Base-by-base conservation (phyloP, 1,140 invertebrate species). In the Conus ventricosus region DNA sequence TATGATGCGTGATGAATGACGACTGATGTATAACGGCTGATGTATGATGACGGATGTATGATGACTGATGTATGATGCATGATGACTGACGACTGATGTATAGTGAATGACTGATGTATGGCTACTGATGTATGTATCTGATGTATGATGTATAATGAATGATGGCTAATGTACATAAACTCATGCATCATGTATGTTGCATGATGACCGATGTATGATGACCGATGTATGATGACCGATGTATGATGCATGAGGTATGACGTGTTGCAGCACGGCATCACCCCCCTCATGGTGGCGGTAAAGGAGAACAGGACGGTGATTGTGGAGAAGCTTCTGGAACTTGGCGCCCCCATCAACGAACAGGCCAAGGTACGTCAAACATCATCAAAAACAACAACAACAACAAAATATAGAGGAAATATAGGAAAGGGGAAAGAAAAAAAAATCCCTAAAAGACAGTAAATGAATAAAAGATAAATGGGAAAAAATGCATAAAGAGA, bases 281-380 rank as follows among this genome's bases (percentile, higher is more conserved):
- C 98, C 84, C 98, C 98, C 5, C 95, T 99, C 89, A 99, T 99
- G 98, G 97, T 97, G 93, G 98, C 98, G 1, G 98, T 98, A 0
- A 98, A 98, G 95, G 98, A 99, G 94, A 99, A 99, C 95, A 96
- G 97, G 91, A 97, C 98, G 6, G 97, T 97, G 23, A 97, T 99
- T 92, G 96, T 98, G 83, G 98, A 99, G 94, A 96, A 98, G 84
- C 97, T 99, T 94, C 97, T 99, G 88, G 98, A 99, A 87, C 96
- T 99, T 5, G 98, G 98, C 27, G 97, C 97, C n/a, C 98, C 98
- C 94, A 97, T 99, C 78, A 97, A 98, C 89, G 97, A 97, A 39
- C 97, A 97, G 91, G 92, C 93, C 4, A 92, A 93, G 90, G 95
- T 95, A 23, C 39, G 76, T 78, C 8, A 39, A 17, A 60, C 15